phyloP scores from a whole-genome alignment of 1,140 invertebrate species.

The Orchesella cincta region DNA sequence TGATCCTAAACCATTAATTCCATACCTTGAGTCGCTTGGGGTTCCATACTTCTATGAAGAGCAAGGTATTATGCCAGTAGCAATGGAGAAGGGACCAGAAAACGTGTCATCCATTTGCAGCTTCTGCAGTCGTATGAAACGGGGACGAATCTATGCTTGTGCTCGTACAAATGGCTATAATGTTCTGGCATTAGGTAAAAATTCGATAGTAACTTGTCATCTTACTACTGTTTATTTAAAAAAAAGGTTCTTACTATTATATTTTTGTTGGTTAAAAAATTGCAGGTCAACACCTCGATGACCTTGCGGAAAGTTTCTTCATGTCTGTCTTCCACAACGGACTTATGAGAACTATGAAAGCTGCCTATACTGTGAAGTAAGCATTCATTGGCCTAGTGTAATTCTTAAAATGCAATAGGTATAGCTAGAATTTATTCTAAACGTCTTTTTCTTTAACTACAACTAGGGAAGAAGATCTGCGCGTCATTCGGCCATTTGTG shows the following conservation, averaged over 20 bases:
- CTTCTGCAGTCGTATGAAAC: constrained; percentile 69
- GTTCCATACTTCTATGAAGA: constrained; percentile 75
- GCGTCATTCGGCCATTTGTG: constrained; percentile 83
- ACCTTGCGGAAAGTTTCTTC: constrained; percentile 79
- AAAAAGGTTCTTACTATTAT: neutral
- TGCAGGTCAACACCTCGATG: constrained; percentile 79
- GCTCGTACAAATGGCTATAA: constrained; percentile 78
- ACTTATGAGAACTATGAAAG: constrained; percentile 76
- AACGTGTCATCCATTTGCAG: constrained; percentile 64
- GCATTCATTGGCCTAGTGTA: constrained; percentile 31
- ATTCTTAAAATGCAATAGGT: neutral
- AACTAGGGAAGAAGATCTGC: constrained; percentile 73
- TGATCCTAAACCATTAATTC: constrained; percentile 68
- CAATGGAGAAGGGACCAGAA: constrained; percentile 43
- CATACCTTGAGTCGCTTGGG: constrained; percentile 67
- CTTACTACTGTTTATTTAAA: neutral
- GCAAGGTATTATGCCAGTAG: constrained; percentile 54
- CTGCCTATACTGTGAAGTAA: constrained; percentile 69
- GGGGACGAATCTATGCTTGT: constrained; percentile 72
- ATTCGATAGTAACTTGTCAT: neutral
- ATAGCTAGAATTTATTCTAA: too few relatives aligned
- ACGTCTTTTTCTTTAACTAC: too few relatives aligned
- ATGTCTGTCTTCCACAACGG: constrained; percentile 81
- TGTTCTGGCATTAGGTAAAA: constrained; percentile 69
- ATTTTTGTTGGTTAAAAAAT: neutral